Conservation (phyloP, 2,888 invertebrate species). For the Netelia melanura region DNA sequence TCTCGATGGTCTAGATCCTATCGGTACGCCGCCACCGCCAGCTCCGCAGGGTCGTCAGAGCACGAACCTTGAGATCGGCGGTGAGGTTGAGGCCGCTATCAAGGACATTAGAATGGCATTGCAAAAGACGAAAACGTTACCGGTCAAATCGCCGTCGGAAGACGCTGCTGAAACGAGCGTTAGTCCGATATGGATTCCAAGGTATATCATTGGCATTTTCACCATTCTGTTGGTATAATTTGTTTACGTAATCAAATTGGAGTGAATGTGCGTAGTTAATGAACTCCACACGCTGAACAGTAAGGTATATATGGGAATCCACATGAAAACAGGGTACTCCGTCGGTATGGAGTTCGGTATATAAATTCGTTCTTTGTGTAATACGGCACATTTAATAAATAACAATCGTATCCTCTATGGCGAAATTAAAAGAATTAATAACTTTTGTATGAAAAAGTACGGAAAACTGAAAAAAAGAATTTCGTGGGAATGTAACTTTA, state of each 20-base stretch:
- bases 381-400: too few species aligned
- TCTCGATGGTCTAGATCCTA: conserved; percentile 91
- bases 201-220: conserved; percentile 83
- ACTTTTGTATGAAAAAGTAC: too few species aligned
- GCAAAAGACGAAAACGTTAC: conserved; percentile 90
- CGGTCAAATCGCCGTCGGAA: conserved; percentile 85
- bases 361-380: too few species aligned
- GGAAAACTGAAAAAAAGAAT: too few species aligned
- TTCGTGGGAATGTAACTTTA: too few species aligned
- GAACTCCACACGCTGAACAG: too few species aligned
- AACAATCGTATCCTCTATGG: too few species aligned
- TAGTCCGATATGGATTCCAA: conserved; percentile 90
- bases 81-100: conserved; percentile 88
- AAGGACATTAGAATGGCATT: conserved; percentile 93
- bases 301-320: too few species aligned
- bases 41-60: conserved; percentile 83
- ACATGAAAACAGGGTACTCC: too few species aligned
- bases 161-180: conserved; percentile 86
- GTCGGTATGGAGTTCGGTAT: too few species aligned
- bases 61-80: conserved; percentile 79
- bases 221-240: conserved; percentile 10
- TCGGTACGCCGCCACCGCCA: conserved; percentile 85
- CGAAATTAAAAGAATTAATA: too few species aligned
- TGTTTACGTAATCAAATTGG: not conserved
- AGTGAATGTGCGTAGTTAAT: too few species aligned